These are phyloP conservation scores for Colostygia pectinataria DNA, from an alignment of 2,888 invertebrate species.

Conservation along the genomic window DNA sequence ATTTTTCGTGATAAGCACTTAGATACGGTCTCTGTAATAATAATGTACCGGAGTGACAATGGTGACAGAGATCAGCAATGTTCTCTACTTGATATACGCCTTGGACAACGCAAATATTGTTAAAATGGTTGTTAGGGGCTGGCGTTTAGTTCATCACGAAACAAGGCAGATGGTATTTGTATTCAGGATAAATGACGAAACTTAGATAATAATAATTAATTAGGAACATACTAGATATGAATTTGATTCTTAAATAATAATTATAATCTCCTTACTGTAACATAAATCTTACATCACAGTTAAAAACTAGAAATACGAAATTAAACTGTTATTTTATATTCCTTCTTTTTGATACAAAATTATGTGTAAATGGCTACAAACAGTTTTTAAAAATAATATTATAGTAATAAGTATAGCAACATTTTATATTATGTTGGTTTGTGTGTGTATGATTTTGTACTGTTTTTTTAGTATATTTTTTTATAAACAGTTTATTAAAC, in stretches of 20 bases:
- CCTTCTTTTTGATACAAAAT: background rate
- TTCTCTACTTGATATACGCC: too few species aligned
- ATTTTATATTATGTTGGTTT: too few species aligned
- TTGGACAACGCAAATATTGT: too few species aligned
- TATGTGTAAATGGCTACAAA: background rate
- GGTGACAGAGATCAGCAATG: too few species aligned
- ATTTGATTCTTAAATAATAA: conserved; percentile 29
- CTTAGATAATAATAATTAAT: conserved; percentile 18
- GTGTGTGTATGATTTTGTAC: conserved; percentile 1
- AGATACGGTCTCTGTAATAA: too few species aligned
- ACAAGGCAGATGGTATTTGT: too few species aligned
- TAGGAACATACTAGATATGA: conserved; percentile 45
- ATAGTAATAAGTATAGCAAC: too few species aligned
- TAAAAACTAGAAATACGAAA: conserved; percentile 34
- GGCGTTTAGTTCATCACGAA: too few species aligned
- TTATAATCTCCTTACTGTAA: conserved; percentile 48
- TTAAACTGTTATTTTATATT: conserved; percentile 4
- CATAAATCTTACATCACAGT: conserved; percentile 48
- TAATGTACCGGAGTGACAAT: too few species aligned
- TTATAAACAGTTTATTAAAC: background rate
- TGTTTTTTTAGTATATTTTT: background rate
- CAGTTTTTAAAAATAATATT: too few species aligned
- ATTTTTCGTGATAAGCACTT: too few species aligned
- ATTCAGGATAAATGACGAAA: background rate
- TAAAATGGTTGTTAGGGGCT: too few species aligned